Evolutionary conservation across 2,888 invertebrate species (phyloP).

Genomic region (Drosophila bunnanda): DNA sequence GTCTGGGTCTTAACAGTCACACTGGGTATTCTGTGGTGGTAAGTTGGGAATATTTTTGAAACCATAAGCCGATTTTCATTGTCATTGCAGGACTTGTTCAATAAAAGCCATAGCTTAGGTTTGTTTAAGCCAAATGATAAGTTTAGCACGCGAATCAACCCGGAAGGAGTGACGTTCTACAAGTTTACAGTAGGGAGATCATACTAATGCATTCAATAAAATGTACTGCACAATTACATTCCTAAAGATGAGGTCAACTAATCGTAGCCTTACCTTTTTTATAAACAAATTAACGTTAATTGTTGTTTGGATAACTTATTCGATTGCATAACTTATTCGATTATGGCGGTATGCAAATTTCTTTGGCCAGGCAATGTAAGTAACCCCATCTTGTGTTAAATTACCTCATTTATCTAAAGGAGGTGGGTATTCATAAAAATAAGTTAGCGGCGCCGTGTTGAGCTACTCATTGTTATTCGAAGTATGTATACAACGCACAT

Average conservation of each 20-base stretch:
- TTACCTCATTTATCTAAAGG: neutral
- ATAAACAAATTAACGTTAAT: neutral
- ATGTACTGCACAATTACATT: neutral
- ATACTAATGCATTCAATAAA: conserved; percentile 17
- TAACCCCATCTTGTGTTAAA: neutral
- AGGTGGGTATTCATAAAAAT: neutral
- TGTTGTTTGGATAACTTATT: neutral
- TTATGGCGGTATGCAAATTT: neutral
- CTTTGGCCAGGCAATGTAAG: neutral
- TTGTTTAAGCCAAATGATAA: conserved; percentile 38
- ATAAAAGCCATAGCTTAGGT: conserved; percentile 39
- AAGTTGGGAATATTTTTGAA: conserved; percentile 8
- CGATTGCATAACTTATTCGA: neutral
- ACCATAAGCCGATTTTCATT: neutral
- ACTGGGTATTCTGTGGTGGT: conserved; percentile 81
- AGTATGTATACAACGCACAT: conserved; percentile 28
- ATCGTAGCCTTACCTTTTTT: neutral
- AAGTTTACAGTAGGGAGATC: conserved; percentile 59
- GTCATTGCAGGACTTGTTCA: conserved; percentile 63
- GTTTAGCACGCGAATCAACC: conserved; percentile 70
- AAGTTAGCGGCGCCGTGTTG: neutral
- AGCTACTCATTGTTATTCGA: conserved; percentile 28
- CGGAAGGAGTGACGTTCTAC: conserved; percentile 74
- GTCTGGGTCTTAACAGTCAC: conserved; percentile 80
- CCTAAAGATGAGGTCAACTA: neutral